Conservation (phyloP, 1,140 invertebrate species). For the Scaptomyza graminum region DNA sequence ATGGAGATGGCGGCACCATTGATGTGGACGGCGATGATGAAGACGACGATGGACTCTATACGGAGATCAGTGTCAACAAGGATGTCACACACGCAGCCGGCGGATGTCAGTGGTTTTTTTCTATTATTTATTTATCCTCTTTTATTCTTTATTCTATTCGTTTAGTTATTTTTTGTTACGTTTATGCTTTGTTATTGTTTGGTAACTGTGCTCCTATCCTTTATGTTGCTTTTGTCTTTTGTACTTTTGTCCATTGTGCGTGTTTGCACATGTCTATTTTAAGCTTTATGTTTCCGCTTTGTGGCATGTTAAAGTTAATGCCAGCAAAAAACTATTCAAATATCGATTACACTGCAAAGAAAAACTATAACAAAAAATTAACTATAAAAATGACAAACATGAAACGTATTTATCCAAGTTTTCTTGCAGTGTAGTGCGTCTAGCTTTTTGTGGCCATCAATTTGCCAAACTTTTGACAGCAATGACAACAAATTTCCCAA, state of each 20-base stretch:
- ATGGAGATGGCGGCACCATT: constrained; percentile 18
- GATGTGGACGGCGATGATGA: constrained; percentile 52
- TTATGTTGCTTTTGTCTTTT: constrained; percentile 21
- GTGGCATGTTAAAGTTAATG: constrained; percentile 12
- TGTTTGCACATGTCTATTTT: constrained; percentile 21
- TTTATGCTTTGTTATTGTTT: constrained; percentile 32
- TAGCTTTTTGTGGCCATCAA: neutral
- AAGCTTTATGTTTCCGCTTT: constrained; percentile 20
- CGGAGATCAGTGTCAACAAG: constrained; percentile 37
- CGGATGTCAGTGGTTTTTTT: constrained; percentile 75
- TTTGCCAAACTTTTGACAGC: constrained; percentile 1
- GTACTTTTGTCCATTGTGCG: constrained; percentile 11
- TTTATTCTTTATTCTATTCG: constrained; percentile 24
- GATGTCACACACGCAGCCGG: constrained; percentile 35
- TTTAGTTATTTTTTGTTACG: neutral
- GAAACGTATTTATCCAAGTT: no score
- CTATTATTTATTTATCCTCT: constrained; percentile 28
- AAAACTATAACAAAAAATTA: no score
- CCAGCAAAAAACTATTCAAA: neutral
- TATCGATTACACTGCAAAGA: constrained; percentile 11
- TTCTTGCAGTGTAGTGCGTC: constrained; percentile 18
- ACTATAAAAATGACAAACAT: no score
- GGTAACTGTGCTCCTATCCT: constrained; percentile 5
- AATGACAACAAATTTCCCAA: constrained; percentile 8
- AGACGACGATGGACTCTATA: constrained; percentile 45